phyloP scores from a whole-genome alignment of 1,140 invertebrate species.

The Drosophila arawakana region DNA sequence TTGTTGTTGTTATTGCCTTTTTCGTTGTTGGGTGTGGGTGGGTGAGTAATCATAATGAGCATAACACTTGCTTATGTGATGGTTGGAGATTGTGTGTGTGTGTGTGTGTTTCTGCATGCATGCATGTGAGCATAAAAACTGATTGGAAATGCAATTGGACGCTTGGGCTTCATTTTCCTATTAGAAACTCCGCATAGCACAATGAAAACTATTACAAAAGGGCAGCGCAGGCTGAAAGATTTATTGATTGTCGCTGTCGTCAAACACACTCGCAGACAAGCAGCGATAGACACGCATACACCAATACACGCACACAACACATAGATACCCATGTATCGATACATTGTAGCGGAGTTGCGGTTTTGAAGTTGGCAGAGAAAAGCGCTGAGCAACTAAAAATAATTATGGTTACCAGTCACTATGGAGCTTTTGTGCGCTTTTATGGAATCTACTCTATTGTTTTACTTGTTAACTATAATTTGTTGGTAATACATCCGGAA shows the following conservation, averaged over 20 bases:
- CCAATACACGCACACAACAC: not conserved
- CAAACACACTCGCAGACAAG: constrained; percentile 47
- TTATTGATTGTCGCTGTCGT: constrained; percentile 75
- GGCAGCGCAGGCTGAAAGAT: constrained; percentile 69
- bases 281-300: constrained; percentile 13
- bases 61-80: constrained; percentile 61
- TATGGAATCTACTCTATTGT: too few species aligned
- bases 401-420: constrained; percentile 61
- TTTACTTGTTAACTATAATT: too few species aligned
- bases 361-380: constrained; percentile 78
- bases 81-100: constrained; percentile 2
- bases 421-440: too few species aligned
- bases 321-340: constrained; percentile 25
- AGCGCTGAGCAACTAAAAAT: constrained; percentile 82
- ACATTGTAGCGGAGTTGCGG: constrained; percentile 76
- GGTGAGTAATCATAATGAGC: constrained; percentile 81
- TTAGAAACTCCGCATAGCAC: constrained; percentile 60
- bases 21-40: constrained; percentile 52
- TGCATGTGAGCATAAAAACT: constrained; percentile 64
- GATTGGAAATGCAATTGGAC: constrained; percentile 80
- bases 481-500: too few species aligned
- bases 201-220: constrained; percentile 64
- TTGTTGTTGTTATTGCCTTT: constrained; percentile 11
- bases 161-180: constrained; percentile 70
- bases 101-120: constrained; percentile 11